These are phyloP conservation scores for Ephestia elutella DNA, from an alignment of 1,140 invertebrate genomes.

Conservation along the genomic window DNA sequence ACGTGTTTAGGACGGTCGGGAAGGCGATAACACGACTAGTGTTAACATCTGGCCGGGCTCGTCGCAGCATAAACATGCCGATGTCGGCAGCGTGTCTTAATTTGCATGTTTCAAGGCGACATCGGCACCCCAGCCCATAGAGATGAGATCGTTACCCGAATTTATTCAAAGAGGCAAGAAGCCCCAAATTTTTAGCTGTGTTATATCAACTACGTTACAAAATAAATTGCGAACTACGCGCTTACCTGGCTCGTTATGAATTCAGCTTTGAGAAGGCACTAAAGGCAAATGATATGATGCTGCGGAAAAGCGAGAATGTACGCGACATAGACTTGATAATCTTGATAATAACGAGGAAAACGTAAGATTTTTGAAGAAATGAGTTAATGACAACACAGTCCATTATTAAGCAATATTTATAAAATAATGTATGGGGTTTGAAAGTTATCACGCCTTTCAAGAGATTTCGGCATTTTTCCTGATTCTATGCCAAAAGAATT, in stretches of 20 bases:
- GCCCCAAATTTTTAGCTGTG: constrained; percentile 9
- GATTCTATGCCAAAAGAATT: too few species aligned
- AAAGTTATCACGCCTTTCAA: too few species aligned
- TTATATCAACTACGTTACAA: background rate
- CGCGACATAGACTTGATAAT: background rate
- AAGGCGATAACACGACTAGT: constrained; percentile 45
- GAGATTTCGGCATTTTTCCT: too few species aligned
- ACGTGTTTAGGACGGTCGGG: constrained; percentile 52
- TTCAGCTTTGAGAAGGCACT: background rate
- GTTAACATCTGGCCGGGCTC: constrained; percentile 44
- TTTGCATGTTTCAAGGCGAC: constrained; percentile 51
- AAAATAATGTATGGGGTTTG: too few species aligned
- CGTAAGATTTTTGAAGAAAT: too few species aligned
- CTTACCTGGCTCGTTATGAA: background rate
- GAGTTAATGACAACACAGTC: too few species aligned
- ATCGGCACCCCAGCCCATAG: constrained; percentile 36
- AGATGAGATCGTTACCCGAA: constrained; percentile 44
- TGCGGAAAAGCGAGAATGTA: background rate
- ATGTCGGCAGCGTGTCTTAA: constrained; percentile 50
- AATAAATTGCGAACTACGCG: constrained; percentile 1
- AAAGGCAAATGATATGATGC: background rate
- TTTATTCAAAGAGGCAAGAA: constrained; percentile 41
- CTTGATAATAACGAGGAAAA: too few species aligned
- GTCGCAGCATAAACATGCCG: constrained; percentile 44
- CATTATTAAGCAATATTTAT: too few species aligned